Percentiles rank a stretch among this genome's conserved stretches.
These are phyloP conservation scores for Masticophis lateralis DNA, from an alignment of 2,797 vertebrate species.

Conservation along the genomic window DNA sequence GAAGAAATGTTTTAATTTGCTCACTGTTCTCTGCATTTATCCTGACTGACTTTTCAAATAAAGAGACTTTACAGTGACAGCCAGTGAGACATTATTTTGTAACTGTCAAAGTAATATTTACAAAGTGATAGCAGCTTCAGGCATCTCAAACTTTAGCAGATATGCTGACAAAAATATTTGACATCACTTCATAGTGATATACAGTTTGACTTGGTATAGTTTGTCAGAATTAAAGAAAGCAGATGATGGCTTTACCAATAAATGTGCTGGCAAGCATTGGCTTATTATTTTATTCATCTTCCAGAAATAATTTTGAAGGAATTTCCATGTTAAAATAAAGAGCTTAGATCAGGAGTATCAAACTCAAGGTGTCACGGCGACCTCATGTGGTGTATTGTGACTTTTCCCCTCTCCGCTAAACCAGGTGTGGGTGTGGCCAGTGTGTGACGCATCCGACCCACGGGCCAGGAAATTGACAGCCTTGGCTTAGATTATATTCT, in stretches of 20 bases:
- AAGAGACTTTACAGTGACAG: slow-evolving; percentile 38
- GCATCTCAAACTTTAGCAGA: slow-evolving; percentile 27
- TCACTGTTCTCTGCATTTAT: slow-evolving; percentile 41
- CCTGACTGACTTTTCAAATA: slow-evolving; percentile 44
- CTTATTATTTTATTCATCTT: background rate
- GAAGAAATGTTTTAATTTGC: slow-evolving; percentile 54
- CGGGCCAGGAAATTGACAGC: no score
- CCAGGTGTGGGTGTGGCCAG: no score
- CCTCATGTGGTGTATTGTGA: no score
- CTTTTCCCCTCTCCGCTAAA: no score
- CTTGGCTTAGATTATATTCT: background rate
- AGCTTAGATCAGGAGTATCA: no score
- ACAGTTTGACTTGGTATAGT: slow-evolving; percentile 2
- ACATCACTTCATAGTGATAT: background rate
- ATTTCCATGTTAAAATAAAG: background rate
- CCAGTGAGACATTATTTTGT: slow-evolving; percentile 37
- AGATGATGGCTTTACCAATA: background rate
- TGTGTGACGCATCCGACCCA: no score
- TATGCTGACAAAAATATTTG: background rate
- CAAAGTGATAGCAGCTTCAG: slow-evolving; percentile 25
- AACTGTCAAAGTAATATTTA: slow-evolving; percentile 32
- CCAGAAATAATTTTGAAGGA: background rate
- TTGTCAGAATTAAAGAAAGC: slow-evolving; percentile 1
- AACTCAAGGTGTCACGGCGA: no score
- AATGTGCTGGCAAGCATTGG: background rate